Evolutionary conservation across 2,113 vertebrate species (phyloP), one percentile per base, ranked within the genome.

Genomic region (Delphinapterus leucas): DNA sequence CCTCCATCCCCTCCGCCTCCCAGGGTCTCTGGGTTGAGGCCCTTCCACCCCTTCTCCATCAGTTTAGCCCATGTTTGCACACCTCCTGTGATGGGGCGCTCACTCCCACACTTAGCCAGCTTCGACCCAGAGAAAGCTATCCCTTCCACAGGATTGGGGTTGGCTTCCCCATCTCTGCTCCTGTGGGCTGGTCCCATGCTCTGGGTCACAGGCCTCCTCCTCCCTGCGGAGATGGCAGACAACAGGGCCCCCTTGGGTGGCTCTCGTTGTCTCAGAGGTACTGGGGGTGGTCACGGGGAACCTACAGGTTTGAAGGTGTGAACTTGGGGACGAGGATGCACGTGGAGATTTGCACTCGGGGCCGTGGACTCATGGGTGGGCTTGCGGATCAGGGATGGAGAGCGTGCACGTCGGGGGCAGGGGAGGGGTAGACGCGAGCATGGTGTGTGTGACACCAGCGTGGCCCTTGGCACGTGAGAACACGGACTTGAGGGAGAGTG

Each of bases 401-500:
- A 65, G 28, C 0, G 3, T 23, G 65, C 11, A 5, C 21, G 33
- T 28, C 2, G 6, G 12, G 3, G 53, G 53, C 5, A 3, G 15
- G 53, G 5, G 15, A 5, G 49, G 18, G 10, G 11, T 4, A 13
- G 33, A 33, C 21, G 68, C 11, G 7, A 25, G n/a, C 1, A 0
- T 2, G 3, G 2, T 8, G 17, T 11, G 26, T 8, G 38, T 23
- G 53, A 79, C 5, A 25, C 44, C 25, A 28, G 15, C 6, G 33
- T 36, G 58, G 49, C 47, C 17, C 9, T 53, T 6, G 3, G 44
- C 8, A 12, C 6, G 0, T 49, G 41, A 68, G 68, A 8, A 11
- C 13, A 2, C 0, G 0, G 88, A 13, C 6, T 2, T 31, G 80
- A 70, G 26, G 26, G 2, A 15, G 9, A 1, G 41, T 17, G 60